Percentiles rank a stretch among this genome's conserved stretches.
These are phyloP conservation scores for Helicoverpa zea DNA, from an alignment of 1,140 invertebrate species.

Conservation along the genomic window DNA sequence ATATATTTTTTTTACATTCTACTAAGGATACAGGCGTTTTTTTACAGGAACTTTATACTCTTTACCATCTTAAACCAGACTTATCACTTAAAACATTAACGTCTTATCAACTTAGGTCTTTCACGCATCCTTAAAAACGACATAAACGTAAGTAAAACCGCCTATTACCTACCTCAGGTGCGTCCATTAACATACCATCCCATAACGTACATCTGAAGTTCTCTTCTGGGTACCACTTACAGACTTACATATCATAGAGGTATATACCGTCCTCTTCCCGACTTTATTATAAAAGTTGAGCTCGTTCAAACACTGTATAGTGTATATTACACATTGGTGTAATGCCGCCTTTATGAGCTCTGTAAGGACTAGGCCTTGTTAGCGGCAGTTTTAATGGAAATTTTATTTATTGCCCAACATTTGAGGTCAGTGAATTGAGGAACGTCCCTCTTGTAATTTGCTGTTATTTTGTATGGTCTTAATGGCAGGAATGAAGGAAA, in stretches of 20 bases:
- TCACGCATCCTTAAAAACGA: neutral
- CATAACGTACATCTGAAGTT: conserved; percentile 44
- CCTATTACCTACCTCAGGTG: conserved; percentile 21
- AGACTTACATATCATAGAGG: conserved; percentile 24
- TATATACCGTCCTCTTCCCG: conserved; percentile 19
- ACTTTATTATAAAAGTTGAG: conserved; percentile 55
- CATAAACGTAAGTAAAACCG: conserved; percentile 18
- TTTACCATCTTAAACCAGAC: too few species aligned
- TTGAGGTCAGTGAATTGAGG: neutral
- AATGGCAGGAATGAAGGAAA: neutral
- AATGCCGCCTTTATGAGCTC: conserved; percentile 50
- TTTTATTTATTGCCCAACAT: conserved; percentile 38
- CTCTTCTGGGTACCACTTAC: conserved; percentile 35
- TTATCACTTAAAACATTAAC: too few species aligned
- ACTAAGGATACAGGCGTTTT: too few species aligned
- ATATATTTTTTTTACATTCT: too few species aligned
- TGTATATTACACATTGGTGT: conserved; percentile 38
- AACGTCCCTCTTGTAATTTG: neutral
- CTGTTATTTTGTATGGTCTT: neutral
- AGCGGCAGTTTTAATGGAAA: conserved; percentile 37
- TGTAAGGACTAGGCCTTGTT: conserved; percentile 32
- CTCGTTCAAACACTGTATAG: conserved; percentile 35
- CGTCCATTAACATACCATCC: conserved; percentile 35
- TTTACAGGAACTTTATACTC: too few species aligned
- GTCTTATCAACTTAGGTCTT: neutral